Base-by-base conservation (phyloP, 2,888 invertebrate genomes). In the Portevinia maculata region DNA sequence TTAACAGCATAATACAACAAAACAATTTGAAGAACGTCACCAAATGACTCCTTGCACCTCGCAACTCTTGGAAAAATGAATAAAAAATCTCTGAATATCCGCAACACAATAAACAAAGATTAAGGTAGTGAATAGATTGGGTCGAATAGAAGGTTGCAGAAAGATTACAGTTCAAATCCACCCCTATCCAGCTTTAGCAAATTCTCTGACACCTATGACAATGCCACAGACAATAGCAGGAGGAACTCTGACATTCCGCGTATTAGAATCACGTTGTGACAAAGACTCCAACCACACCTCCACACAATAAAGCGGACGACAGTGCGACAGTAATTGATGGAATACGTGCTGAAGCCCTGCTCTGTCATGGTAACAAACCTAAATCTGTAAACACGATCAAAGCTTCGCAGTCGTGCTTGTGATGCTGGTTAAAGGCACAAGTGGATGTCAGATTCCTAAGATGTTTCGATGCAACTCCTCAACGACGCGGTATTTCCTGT, bases 321-420 rank as follows among this genome's bases (percentile, higher is more conserved):
- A 67, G 46, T 48, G 64, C 76, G 71, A 83, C 83, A 67, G 83
- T 78, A 83, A 83, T 83, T 83, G 83, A 83, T 83, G 83, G 78
- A 78, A 67, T 67, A 83, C 83, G 83, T 83, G 83, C 67, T 62
- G 67, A 75, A 48, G 50, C 34, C 34, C 62, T 34, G 34, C 32
- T 19, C 8, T 53, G 52, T 21, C 39, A 59, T 39, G 41, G 55
- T 62, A 62, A 41, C 64, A 19, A 48, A 69, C 52, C 28, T 28
- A 81, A 70, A 75, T 64, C 69, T 59, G 62, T 65, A 76, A 71
- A 70, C 70, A 81, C 65, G 65, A 76, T 59, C 44, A 52, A 24
- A 28, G 15, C 50, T 50, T n/a, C 50, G 13, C 19, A 15, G 34
- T 7, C 69, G 44, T 30, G 8, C 53, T 55, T 24, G 48, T 48